A percentile compares a stretch with the other conserved stretches of the same genome.
phyloP scores from a whole-genome alignment of 2,888 invertebrate species.

The Tipula vernalis region DNA sequence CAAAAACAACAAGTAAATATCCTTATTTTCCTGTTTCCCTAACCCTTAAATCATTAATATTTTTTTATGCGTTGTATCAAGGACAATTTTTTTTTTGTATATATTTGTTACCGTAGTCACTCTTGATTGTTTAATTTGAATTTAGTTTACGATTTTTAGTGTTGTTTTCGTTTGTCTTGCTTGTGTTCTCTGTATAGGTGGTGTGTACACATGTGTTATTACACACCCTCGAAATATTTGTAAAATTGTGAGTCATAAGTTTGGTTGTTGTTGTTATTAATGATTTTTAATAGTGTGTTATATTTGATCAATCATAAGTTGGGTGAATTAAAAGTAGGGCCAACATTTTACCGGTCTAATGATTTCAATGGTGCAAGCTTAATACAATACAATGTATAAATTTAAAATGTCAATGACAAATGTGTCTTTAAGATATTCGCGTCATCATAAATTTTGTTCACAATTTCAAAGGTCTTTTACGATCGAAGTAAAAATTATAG shows the following conservation, averaged over 20 bases:
- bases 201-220: background rate
- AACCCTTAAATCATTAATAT: background rate
- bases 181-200: too few species aligned
- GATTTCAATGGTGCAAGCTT: background rate
- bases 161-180: background rate
- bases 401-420: background rate
- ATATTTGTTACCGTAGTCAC: background rate
- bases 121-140: slow-evolving; percentile 4
- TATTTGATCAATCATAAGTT: background rate
- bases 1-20: background rate
- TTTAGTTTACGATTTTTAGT: background rate
- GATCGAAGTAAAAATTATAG: background rate
- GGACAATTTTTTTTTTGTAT: background rate
- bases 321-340: background rate
- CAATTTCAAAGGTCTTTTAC: background rate
- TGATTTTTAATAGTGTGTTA: background rate
- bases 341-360: background rate
- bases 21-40: background rate
- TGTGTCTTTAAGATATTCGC: background rate
- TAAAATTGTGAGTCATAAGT: background rate
- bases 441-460: background rate
- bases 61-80: background rate
- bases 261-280: background rate
- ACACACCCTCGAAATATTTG: background rate
- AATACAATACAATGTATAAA: background rate